phyloP scores from a whole-genome alignment of 2,888 invertebrate genomes.

The Carpatolechia fugitivella region DNA sequence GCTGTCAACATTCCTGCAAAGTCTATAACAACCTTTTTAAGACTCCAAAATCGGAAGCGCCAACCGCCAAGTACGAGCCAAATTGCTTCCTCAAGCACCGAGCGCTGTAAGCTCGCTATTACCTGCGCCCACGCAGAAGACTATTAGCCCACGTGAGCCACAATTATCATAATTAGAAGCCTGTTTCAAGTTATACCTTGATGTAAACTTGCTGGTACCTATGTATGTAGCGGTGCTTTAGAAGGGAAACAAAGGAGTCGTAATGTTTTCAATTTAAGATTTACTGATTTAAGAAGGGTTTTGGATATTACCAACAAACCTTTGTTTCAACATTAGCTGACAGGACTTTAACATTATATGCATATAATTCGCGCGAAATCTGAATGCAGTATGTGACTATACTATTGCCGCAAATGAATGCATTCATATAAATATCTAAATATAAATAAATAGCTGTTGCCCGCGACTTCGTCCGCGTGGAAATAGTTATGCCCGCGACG shows the following conservation, averaged over 20 bases:
- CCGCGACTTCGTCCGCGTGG: too few species aligned
- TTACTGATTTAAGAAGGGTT: neutral
- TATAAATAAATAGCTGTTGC: too few species aligned
- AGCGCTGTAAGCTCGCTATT: neutral
- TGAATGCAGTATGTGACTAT: too few species aligned
- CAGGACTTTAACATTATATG: too few species aligned
- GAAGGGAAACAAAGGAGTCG: neutral
- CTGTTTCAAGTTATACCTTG: slow-evolving; percentile 4
- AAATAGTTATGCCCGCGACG: too few species aligned
- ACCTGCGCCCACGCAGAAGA: neutral
- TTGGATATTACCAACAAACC: neutral
- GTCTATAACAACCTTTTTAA: neutral
- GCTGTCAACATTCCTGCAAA: too few species aligned
- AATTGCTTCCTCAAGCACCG: neutral
- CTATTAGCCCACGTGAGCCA: slow-evolving; percentile 12
- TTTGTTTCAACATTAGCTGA: too few species aligned
- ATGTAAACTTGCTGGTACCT: neutral
- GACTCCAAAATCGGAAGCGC: neutral
- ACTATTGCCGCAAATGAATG: too few species aligned
- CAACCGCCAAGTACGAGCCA: too few species aligned
- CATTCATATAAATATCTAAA: too few species aligned
- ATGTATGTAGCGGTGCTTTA: slow-evolving; percentile 3
- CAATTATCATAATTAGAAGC: slow-evolving; percentile 14
- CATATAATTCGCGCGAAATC: too few species aligned
- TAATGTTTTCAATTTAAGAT: neutral